Evolutionary conservation across 2,888 invertebrate genomes (phyloP).

Genomic region (Eristalis pertinax): DNA sequence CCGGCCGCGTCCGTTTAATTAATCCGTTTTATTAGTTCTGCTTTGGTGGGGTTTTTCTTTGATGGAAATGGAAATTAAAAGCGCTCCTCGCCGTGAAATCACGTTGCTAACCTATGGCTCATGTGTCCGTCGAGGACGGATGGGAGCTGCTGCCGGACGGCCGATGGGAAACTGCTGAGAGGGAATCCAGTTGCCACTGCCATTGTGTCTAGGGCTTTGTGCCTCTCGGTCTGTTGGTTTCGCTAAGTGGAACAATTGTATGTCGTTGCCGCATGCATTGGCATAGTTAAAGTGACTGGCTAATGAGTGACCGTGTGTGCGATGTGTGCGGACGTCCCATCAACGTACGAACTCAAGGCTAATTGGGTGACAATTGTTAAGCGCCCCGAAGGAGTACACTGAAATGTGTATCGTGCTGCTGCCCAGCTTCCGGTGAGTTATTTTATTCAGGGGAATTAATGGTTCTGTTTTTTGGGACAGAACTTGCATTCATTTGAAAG

Average conservation of each 20-base stretch:
- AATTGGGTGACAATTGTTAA: neutral
- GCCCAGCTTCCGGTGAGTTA: neutral
- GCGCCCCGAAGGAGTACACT: neutral
- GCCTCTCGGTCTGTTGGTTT: conserved; percentile 66
- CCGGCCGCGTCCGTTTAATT: conserved; percentile 57
- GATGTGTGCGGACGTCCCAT: conserved; percentile 38
- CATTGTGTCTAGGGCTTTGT: conserved; percentile 55
- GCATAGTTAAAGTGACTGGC: conserved; percentile 30
- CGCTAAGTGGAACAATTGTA: conserved; percentile 64
- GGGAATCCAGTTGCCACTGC: conserved; percentile 20
- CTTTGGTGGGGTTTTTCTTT: conserved; percentile 57
- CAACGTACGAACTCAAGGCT: neutral
- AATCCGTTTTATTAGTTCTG: conserved; percentile 68
- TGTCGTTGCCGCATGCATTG: conserved; percentile 19
- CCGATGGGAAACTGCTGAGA: neutral
- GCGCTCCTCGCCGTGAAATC: conserved; percentile 22
- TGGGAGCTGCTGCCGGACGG: neutral
- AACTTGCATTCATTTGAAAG: neutral
- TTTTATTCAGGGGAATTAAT: neutral
- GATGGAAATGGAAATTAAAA: conserved; percentile 36
- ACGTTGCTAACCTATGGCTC: conserved; percentile 65
- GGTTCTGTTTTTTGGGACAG: no score
- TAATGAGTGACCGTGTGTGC: conserved; percentile 29
- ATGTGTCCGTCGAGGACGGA: conserved; percentile 1
- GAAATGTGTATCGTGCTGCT: neutral